Conservation (phyloP, 2,113 vertebrate species). For the Leptodactylus fuscus region DNA sequence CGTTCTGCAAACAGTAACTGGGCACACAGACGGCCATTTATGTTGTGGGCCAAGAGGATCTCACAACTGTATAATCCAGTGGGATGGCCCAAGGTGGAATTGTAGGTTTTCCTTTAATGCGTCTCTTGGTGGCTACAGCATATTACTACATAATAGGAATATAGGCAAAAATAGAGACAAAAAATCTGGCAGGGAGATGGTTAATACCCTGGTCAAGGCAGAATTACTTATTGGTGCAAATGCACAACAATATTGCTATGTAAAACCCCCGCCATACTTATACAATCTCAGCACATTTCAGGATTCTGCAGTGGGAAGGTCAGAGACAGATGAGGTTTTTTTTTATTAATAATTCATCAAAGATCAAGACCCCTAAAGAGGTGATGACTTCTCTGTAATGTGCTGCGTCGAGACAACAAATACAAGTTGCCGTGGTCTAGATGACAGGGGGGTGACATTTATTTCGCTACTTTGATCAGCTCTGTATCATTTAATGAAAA, state of each 20-base stretch:
- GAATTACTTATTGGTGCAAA: background rate
- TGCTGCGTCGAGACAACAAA: background rate
- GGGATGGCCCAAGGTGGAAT: too few relatives aligned
- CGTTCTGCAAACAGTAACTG: background rate
- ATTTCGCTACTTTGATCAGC: conserved; percentile 42
- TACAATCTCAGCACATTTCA: too few relatives aligned
- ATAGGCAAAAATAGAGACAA: too few relatives aligned
- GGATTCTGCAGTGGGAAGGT: too few relatives aligned
- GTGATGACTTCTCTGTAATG: background rate
- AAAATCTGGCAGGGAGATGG: too few relatives aligned
- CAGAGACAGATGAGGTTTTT: background rate
- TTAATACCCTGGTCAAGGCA: background rate
- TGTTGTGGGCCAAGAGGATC: background rate
- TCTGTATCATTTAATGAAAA: conserved; percentile 35
- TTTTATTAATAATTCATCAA: conserved; percentile 1
- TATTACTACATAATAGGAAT: too few relatives aligned
- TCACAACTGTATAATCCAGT: background rate
- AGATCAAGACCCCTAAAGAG: background rate
- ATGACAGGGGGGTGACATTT: conserved; percentile 30
- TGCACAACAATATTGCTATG: too few relatives aligned
- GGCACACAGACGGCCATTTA: background rate
- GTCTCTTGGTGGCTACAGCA: too few relatives aligned
- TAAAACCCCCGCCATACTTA: too few relatives aligned
- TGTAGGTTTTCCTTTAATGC: background rate
- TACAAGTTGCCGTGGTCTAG: background rate